Evolutionary conservation across 2,113 vertebrate species (phyloP).

Genomic region (Megaleporinus macrocephalus): DNA sequence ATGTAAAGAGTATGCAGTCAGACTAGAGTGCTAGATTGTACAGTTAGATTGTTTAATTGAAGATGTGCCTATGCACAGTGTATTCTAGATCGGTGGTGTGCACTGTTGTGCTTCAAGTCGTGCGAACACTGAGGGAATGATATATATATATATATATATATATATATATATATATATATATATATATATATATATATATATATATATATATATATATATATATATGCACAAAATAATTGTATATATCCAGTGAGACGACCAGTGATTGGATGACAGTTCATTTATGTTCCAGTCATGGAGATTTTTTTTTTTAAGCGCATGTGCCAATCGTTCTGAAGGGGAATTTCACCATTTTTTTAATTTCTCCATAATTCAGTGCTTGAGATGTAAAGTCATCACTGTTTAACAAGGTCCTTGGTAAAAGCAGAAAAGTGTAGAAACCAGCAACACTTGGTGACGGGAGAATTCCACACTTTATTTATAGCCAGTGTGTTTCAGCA

Average conservation of each 20-base stretch:
- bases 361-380: too few species aligned
- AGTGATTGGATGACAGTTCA: neutral
- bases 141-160: too few species aligned
- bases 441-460: too few species aligned
- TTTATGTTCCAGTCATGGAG: neutral
- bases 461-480: too few species aligned
- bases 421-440: too few species aligned
- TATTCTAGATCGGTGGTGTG: neutral
- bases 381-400: too few species aligned
- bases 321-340: neutral
- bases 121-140: neutral
- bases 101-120: neutral
- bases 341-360: too few species aligned
- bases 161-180: too few species aligned
- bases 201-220: too few species aligned
- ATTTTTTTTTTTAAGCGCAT: neutral
- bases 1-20: neutral
- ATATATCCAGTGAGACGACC: neutral
- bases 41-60: slow-evolving; percentile 17
- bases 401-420: too few species aligned
- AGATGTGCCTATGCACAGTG: neutral
- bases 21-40: neutral
- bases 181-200: too few species aligned
- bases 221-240: neutral
- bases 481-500: too few species aligned